phyloP scores from a whole-genome alignment of 2,113 vertebrate genomes.

The Ondatra zibethicus region DNA sequence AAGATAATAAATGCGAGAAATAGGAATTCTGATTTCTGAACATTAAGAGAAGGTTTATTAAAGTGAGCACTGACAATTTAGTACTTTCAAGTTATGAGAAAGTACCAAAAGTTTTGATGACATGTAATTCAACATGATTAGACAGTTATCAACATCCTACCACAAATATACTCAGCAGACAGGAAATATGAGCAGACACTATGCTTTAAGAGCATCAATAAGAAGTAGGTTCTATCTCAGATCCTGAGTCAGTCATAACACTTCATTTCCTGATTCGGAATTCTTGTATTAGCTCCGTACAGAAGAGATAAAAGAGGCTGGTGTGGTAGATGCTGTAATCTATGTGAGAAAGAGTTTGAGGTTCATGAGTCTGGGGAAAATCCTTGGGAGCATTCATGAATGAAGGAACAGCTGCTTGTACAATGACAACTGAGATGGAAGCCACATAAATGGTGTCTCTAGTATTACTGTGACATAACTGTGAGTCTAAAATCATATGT shows the following conservation, averaged over 20 bases:
- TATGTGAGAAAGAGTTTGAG: neutral
- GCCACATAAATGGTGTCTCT: neutral
- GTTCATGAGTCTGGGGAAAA: neutral
- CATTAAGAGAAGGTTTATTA: neutral
- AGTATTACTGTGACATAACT: neutral
- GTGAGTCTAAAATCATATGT: neutral
- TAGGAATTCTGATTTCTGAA: neutral
- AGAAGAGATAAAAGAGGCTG: neutral
- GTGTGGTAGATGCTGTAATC: neutral
- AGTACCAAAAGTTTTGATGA: neutral
- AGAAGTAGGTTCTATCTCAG: neutral
- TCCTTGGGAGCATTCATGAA: neutral
- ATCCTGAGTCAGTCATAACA: neutral
- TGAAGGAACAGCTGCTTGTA: neutral
- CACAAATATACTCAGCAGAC: neutral
- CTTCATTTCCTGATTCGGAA: neutral
- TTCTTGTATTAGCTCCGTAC: neutral
- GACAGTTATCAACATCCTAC: rapidly evolving
- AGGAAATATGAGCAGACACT: neutral
- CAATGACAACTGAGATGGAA: neutral
- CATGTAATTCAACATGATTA: rapidly evolving
- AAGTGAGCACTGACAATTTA: rapidly evolving
- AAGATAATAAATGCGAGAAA: neutral
- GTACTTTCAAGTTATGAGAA: neutral
- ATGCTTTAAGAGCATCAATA: neutral